phyloP scores from a whole-genome alignment of 2,113 vertebrate species.

The Amia ocellicauda region DNA sequence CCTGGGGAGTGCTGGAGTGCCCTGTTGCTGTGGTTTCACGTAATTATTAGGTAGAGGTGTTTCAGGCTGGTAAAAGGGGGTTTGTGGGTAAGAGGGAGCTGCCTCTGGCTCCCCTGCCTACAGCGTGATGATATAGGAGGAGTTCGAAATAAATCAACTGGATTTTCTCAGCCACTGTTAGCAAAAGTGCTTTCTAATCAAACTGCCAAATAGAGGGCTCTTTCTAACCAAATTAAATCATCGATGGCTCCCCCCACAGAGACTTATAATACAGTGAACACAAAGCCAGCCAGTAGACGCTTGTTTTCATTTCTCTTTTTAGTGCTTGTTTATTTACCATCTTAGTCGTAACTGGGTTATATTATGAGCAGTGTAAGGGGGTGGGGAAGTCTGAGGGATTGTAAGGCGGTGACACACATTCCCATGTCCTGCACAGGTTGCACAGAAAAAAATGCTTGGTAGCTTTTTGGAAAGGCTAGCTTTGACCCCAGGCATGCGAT shows the following conservation, averaged over 20 bases:
- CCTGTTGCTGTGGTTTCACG: slow-evolving; percentile 20
- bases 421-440: neutral
- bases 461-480: neutral
- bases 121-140: neutral
- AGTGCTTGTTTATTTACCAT: no score
- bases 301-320: no score
- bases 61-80: slow-evolving; percentile 18
- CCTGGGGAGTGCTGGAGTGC: slow-evolving; percentile 26
- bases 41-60: slow-evolving; percentile 12
- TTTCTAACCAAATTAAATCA: no score
- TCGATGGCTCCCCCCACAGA: no score
- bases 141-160: slow-evolving; percentile 9
- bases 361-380: no score
- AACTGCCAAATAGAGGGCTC: no score
- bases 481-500: neutral
- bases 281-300: no score
- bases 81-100: slow-evolving; percentile 16
- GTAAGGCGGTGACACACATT: neutral
- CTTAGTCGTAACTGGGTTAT: no score
- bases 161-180: slow-evolving; percentile 4
- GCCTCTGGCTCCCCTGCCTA: slow-evolving; percentile 10
- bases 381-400: neutral
- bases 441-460: neutral
- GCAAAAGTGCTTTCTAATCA: neutral
- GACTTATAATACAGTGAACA: no score